Percentiles rank a stretch among this genome's conserved stretches.
phyloP scores from a whole-genome alignment of 1,140 invertebrate genomes.

The Idris sp. region DNA sequence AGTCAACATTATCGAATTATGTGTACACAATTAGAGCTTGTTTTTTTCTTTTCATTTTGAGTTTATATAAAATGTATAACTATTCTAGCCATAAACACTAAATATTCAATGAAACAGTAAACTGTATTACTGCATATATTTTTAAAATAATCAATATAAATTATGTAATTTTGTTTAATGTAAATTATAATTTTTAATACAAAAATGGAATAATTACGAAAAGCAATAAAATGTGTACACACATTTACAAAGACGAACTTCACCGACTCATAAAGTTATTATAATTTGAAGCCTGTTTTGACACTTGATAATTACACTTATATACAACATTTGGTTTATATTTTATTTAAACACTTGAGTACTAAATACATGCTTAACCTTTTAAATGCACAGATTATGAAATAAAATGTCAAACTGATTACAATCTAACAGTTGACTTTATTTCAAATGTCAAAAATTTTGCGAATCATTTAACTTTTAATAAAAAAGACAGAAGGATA shows the following conservation, averaged over 20 bases:
- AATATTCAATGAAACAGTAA: conserved; percentile 4
- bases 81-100: background rate
- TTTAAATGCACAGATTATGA: conserved; percentile 36
- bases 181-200: too few relatives aligned
- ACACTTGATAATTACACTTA: conserved; percentile 44
- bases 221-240: conserved; percentile 20
- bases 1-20: too few relatives aligned
- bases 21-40: too few relatives aligned
- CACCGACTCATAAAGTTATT: conserved; percentile 14
- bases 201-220: conserved; percentile 9
- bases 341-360: conserved; percentile 32
- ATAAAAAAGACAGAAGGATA: too few relatives aligned
- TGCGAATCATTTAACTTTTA: too few relatives aligned
- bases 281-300: conserved; percentile 26
- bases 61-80: background rate
- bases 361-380: conserved; percentile 34
- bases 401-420: conserved; percentile 54
- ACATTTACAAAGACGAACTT: background rate
- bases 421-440: conserved; percentile 25
- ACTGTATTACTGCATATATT: conserved; percentile 7
- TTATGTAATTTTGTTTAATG: background rate
- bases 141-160: conserved; percentile 20
- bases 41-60: too few relatives aligned
- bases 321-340: conserved; percentile 32
- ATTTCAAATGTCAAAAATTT: conserved; percentile 42